Evolutionary conservation across 92 coral and sea anemone species (phyloP).

Genomic region (Palythoa grandiflora): DNA sequence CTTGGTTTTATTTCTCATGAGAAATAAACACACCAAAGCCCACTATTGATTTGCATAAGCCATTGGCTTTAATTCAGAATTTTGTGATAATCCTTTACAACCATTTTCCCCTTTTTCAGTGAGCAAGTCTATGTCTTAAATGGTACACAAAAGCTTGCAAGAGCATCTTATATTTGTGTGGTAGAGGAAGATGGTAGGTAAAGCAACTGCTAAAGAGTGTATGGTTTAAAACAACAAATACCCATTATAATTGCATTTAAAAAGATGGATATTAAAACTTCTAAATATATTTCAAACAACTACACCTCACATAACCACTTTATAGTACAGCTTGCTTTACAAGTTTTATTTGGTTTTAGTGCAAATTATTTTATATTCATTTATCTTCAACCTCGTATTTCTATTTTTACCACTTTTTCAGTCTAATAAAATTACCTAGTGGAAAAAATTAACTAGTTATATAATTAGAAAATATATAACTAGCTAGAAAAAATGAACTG

Average conservation of each 20-base stretch:
- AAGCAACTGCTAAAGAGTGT: not conserved
- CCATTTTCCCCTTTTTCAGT: slow-evolving; percentile 8
- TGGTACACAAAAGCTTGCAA: not conserved
- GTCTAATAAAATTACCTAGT: no score
- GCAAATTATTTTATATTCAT: no score
- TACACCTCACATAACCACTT: not conserved
- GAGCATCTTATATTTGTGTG: slow-evolving; percentile 7
- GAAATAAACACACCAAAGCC: not conserved
- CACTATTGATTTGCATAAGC: not conserved
- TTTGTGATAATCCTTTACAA: not conserved
- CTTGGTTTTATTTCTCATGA: not conserved
- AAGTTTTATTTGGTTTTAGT: no score
- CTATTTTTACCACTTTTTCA: no score
- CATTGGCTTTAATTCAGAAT: not conserved
- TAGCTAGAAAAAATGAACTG: no score
- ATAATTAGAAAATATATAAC: no score
- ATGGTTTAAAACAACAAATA: not conserved
- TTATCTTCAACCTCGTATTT: no score
- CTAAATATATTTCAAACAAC: not conserved
- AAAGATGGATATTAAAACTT: not conserved
- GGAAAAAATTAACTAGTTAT: no score
- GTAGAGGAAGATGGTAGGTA: slow-evolving; percentile 6
- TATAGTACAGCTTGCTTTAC: not conserved
- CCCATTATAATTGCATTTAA: not conserved
- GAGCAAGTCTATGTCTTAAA: not conserved